Evolutionary conservation across 2,797 vertebrate genomes (phyloP).

Genomic region (Schizopygopsis pylzovi): DNA sequence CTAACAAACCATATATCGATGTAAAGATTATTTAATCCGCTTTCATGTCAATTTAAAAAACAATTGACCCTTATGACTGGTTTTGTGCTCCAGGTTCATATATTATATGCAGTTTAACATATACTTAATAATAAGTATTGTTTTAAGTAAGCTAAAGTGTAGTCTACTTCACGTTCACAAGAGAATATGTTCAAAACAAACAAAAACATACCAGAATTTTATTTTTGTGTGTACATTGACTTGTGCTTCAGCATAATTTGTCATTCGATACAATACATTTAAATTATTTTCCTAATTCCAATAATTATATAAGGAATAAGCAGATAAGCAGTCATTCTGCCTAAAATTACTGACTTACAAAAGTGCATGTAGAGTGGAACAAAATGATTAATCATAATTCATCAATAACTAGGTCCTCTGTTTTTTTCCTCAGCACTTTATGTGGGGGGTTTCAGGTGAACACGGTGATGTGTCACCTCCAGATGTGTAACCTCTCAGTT

Average conservation of each 20-base stretch:
- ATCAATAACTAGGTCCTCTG: background rate
- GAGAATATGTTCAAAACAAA: background rate
- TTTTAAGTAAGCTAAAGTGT: background rate
- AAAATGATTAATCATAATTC: background rate
- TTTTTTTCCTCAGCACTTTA: background rate
- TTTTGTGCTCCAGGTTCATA: too few relatives aligned
- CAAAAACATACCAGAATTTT: background rate
- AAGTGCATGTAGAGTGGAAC: background rate
- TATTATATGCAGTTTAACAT: background rate
- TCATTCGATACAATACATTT: background rate
- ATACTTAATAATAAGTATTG: background rate
- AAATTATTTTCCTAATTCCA: background rate
- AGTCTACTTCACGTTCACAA: background rate
- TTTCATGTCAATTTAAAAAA: too few relatives aligned
- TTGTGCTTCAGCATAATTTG: background rate
- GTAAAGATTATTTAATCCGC: too few relatives aligned
- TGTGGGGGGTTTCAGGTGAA: conserved; percentile 17
- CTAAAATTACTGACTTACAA: conserved; percentile 1
- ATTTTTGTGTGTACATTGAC: background rate
- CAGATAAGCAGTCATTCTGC: background rate
- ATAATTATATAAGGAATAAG: background rate
- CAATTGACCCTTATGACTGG: too few relatives aligned
- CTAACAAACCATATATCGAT: too few relatives aligned
- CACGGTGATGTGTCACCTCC: background rate
- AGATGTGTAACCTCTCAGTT: background rate